phyloP scores from a whole-genome alignment of 1,140 invertebrate species.

The Mizuhopecten yessoensis region DNA sequence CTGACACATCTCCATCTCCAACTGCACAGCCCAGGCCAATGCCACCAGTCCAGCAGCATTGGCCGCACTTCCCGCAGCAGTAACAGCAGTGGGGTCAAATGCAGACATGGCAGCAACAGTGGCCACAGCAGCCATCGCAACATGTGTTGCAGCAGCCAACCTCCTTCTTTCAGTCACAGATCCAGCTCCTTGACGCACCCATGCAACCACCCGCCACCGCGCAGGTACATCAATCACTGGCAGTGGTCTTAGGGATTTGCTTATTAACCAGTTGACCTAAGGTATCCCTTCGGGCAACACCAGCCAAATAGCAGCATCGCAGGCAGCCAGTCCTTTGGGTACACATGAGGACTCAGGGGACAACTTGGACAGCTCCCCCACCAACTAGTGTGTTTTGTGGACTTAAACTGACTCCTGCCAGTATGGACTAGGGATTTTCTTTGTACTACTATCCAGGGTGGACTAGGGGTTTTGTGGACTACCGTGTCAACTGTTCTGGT shows the following conservation, averaged over 20 bases:
- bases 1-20: neutral
- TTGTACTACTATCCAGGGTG: neutral
- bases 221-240: neutral
- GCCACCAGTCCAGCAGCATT: neutral
- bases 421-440: neutral
- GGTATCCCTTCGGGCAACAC: neutral
- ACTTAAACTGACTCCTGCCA: no score
- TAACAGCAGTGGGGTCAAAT: neutral
- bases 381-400: no score
- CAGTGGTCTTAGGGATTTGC: neutral
- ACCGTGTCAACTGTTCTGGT: no score
- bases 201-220: neutral
- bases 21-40: neutral
- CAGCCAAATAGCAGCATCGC: neutral
- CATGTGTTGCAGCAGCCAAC: neutral
- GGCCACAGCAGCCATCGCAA: slow-evolving; percentile 10
- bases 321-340: slow-evolving; percentile 23
- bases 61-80: slow-evolving; percentile 9
- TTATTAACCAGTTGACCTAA: neutral
- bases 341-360: neutral
- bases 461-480: neutral
- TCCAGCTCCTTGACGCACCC: neutral
- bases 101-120: neutral
- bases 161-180: neutral
- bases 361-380: slow-evolving; percentile 6